A percentile compares a stretch with the other conserved stretches of the same genome.
These are phyloP conservation scores for Tolypeutes matacus DNA, from an alignment of 2,797 vertebrate species.

Conservation along the genomic window DNA sequence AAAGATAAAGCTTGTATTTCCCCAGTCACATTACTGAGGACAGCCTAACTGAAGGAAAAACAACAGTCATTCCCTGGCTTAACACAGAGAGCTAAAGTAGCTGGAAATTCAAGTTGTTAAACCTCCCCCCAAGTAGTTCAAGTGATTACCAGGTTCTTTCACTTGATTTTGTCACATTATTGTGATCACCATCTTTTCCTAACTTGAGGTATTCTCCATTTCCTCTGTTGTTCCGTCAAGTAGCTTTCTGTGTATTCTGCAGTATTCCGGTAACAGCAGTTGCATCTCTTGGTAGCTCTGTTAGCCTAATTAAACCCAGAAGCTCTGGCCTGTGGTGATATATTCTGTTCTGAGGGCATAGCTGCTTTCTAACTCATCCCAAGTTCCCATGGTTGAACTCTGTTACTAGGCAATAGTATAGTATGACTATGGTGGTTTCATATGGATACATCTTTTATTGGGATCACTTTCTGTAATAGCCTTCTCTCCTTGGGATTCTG, in stretches of 20 bases:
- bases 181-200: not conserved
- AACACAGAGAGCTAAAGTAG: not conserved
- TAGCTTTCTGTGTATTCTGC: not conserved
- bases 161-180: not conserved
- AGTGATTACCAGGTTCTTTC: not conserved
- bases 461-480: not conserved
- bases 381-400: not conserved
- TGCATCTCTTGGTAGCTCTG: not conserved
- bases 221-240: not conserved
- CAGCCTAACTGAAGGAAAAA: not conserved
- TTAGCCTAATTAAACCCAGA: not conserved
- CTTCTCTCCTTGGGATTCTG: not conserved
- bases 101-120: not conserved
- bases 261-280: not conserved
- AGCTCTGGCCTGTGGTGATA: not conserved
- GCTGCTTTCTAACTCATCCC: not conserved
- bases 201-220: not conserved
- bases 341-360: not conserved
- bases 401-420: slow-evolving; percentile 9
- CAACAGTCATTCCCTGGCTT: not conserved
- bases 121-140: not conserved
- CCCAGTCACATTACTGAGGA: not conserved
- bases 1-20: not conserved
- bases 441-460: not conserved
- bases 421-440: not conserved